Base-by-base conservation (phyloP, 2,888 invertebrate genomes). In the Cheilosia vernalis region DNA sequence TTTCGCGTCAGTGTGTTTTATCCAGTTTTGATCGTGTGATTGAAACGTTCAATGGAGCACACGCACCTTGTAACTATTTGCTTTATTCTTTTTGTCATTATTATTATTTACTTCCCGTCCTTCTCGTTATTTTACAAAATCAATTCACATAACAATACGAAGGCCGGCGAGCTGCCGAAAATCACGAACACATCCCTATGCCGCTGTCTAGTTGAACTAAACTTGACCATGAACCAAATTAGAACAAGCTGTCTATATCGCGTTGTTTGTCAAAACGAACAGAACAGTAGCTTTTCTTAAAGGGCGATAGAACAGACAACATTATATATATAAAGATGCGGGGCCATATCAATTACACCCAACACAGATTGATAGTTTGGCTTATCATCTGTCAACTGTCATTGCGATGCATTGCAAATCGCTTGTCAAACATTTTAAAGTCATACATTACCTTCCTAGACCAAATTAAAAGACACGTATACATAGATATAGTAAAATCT, bases 71-170 rank as follows among this genome's bases (percentile, higher is more conserved):
- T 13, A 37, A 37, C 37, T 13, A 13, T 37, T 37, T 37, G 37
- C 37, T 37, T 37, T 37, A 37, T 13, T 37, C 13, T 7, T 63
- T 53, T 44, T 37, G 33, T 10, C 24, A 3, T 51, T n/a, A 40
- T 47, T 55, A 53, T 74, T 64, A 49, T 66, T 66, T 49, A 4
- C 27, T 77, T 56, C 69, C 55, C 53, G 56, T 70, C 63, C 56
- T 61, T 3, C 53, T 60, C 33, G 33, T 77, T 66, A 55, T 69
- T 84, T 73, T 79, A 69, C 67, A 79, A 84, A 83, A 79, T 58
- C 73, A 73, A 84, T 84, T 84, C 78, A 84, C 83, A 84, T 69
- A 67, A 56, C 73, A 67, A 73, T 63, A 73, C 63, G 73, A 83
- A 78, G 78, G 73, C 42, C 49, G 42, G 0, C 10, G 17, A 15